These are phyloP conservation scores for Corythaeola cristata DNA, from an alignment of 2,113 vertebrate species.

Conservation along the genomic window DNA sequence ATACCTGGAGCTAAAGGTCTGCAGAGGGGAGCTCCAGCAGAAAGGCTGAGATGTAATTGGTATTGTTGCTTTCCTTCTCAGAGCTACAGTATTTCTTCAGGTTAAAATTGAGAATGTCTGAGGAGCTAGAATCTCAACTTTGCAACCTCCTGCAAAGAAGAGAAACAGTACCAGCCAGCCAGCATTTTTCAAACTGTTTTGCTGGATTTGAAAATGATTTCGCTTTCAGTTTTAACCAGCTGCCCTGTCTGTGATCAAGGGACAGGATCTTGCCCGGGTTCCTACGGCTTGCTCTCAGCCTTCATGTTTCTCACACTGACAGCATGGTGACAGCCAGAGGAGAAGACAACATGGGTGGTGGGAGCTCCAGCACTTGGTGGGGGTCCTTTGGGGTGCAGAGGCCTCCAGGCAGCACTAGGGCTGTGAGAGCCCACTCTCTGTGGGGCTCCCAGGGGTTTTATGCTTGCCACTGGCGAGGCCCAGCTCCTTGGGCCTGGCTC, in stretches of 20 bases:
- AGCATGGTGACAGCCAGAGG: neutral
- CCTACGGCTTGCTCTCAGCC: neutral
- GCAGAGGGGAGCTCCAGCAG: too few relatives aligned
- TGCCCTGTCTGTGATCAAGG: neutral
- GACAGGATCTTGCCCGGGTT: neutral
- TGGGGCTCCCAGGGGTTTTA: neutral
- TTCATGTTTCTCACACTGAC: neutral
- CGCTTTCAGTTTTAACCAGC: neutral
- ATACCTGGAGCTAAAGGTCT: neutral
- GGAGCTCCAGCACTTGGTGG: neutral
- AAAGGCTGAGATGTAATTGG: neutral
- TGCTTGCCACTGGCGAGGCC: fast-evolving
- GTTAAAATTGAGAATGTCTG: neutral
- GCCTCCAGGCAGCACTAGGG: neutral
- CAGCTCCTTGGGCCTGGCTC: too few relatives aligned
- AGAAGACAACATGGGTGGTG: fast-evolving
- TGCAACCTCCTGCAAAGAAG: neutral
- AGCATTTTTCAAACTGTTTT: neutral
- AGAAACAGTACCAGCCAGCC: neutral
- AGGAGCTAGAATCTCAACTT: neutral
- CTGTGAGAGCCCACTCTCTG: neutral
- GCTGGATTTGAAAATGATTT: neutral
- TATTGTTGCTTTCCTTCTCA: neutral
- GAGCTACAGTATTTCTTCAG: neutral
- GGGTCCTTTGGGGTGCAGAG: fast-evolving